Evolutionary conservation across 2,888 invertebrate genomes (phyloP), one percentile per base, ranked within the genome.

Genomic region (Odontothrips loti): DNA sequence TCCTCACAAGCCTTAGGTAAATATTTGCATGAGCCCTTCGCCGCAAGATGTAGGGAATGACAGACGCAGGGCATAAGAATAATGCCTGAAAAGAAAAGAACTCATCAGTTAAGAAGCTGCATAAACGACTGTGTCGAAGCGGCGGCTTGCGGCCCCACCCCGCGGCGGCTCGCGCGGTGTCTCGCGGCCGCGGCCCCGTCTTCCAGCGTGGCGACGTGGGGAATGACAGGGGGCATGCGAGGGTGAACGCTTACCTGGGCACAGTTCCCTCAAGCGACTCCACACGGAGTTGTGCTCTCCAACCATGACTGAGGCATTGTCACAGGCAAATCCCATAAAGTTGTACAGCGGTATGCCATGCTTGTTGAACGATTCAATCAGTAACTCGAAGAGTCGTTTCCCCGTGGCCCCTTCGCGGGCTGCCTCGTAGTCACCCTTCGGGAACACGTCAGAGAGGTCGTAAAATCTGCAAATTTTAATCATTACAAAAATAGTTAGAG

Each of bases 81-180:
- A 51, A 51, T 51, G 3, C 51, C 51, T 51, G 51, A 2, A 51
- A 51, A 51, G 51, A 20, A 51, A 20, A 51, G 51, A 51, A 20
- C 12, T 1, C 51, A 51, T 82, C 80, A 63, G 81, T 82, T 80
- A 85, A 85, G 85, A 51, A 51, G 84, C 78, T 85, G 82, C 85
- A 51, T 20, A 10, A 20, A 51, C 12, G 20, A 51, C 51, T 17
- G 51, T 82, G 10, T 82, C 34, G n/a, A 86, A 86, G 80, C 29
- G 84, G 68, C 29, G 84, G 81, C 82, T 83, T 84, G 43, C 84
- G 84, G 48, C 48, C 48, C 48, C 48, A 48, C 10, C 48, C 48
- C 48, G 12, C 9, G 48, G 48, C 10, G 48, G 10, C 48, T 9
- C 48, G 48, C 48, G 48, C 48, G n/a, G n/a, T n/a, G n/a, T n/a